phyloP scores from a whole-genome alignment of 2,797 vertebrate genomes.

The Novumbra hubbsi region DNA sequence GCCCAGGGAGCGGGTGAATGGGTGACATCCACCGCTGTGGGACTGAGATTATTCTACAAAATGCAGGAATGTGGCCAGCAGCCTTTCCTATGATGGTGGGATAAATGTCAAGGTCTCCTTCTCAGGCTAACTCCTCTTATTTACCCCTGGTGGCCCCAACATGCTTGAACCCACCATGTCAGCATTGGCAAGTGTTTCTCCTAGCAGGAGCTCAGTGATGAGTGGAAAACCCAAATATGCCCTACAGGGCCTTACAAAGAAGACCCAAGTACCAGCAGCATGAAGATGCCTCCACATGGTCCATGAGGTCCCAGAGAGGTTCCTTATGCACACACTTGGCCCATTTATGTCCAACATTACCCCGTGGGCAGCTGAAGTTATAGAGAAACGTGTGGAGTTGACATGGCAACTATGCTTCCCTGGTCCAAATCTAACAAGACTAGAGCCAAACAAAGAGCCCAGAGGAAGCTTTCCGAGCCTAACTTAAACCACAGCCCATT shows the following conservation, averaged over 20 bases:
- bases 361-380: background rate
- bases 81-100: background rate
- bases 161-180: background rate
- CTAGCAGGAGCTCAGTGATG: background rate
- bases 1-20: background rate
- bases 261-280: background rate
- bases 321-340: constrained; percentile 1
- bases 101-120: background rate
- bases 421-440: background rate
- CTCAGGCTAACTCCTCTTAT: background rate
- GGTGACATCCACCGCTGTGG: background rate
- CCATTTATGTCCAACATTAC: background rate
- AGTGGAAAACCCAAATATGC: background rate
- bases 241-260: background rate
- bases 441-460: background rate
- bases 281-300: background rate
- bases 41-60: too few relatives aligned
- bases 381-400: constrained; percentile 3
- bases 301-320: background rate
- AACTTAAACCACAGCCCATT: background rate
- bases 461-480: background rate
- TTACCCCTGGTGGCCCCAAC: background rate
- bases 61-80: background rate
- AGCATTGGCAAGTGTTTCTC: background rate
- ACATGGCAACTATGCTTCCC: background rate